phyloP scores from a whole-genome alignment of 2,797 vertebrate species.

The Oryzias sinensis region DNA sequence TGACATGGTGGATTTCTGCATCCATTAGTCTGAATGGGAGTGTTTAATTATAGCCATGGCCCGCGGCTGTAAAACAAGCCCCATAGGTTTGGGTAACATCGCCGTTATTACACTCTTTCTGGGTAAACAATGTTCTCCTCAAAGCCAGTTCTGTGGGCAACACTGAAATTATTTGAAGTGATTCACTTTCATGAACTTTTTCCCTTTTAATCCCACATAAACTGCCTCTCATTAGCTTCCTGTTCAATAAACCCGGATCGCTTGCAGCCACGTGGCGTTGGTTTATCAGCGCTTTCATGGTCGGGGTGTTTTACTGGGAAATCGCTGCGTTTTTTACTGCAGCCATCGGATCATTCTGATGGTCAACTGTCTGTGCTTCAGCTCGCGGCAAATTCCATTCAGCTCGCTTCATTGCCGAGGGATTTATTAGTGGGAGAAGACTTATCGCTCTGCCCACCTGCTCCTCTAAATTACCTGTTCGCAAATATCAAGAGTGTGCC shows the following conservation, averaged over 20 bases:
- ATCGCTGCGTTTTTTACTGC: conserved; percentile 25
- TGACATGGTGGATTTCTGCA: conserved; percentile 53
- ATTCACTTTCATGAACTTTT: neutral
- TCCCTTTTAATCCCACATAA: neutral
- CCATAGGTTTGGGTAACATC: conserved; percentile 10
- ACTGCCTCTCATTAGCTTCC: conserved; percentile 5
- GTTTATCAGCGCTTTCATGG: conserved; percentile 8
- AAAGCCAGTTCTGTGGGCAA: neutral
- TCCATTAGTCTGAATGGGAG: conserved; percentile 54
- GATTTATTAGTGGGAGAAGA: conserved; percentile 62
- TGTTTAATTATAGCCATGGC: conserved; percentile 55
- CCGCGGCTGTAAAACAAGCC: conserved; percentile 49
- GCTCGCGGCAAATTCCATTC: conserved; percentile 51
- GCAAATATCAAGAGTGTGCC: conserved; percentile 32
- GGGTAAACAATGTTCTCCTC: conserved; percentile 13
- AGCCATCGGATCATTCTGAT: conserved; percentile 34
- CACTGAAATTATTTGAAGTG: neutral
- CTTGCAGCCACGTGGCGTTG: conserved; percentile 4
- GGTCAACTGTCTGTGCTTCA: conserved; percentile 42
- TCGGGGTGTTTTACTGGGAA: conserved; percentile 8
- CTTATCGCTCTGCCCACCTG: conserved; percentile 62
- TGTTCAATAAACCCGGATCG: neutral
- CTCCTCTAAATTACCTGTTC: conserved; percentile 44
- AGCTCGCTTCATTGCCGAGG: conserved; percentile 39
- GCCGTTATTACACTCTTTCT: conserved; percentile 15